Conservation (phyloP, 92 coral and sea anemone genomes). For the Epizoanthus ramosus region DNA sequence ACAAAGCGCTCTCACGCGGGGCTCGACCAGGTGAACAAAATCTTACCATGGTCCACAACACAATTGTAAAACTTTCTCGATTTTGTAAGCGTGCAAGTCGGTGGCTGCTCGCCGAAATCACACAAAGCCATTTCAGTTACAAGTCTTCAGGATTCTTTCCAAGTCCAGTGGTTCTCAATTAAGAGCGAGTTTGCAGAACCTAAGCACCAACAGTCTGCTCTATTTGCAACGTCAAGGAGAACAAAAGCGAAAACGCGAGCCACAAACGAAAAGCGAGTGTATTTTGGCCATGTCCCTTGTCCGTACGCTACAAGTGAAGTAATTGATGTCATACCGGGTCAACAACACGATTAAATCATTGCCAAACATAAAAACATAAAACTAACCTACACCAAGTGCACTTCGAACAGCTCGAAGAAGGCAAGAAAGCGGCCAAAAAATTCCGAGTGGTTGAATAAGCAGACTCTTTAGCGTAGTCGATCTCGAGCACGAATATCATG, state of each 20-base stretch:
- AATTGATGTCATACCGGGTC: conserved; percentile 96
- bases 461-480: conserved; percentile 86
- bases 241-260: conserved; percentile 91
- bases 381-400: conserved; percentile 96
- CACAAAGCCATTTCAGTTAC: conserved; percentile 77
- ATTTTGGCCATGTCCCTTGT: conserved; percentile 87
- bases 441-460: conserved; percentile 92
- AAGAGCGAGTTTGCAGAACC: conserved; percentile 60
- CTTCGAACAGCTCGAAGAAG: conserved; percentile 77
- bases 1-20: conserved; percentile 78
- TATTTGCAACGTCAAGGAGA: conserved; percentile 92
- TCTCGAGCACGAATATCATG: conserved; percentile 99
- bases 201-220: conserved; percentile 76
- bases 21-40: conserved; percentile 78
- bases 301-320: conserved; percentile 93
- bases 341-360: conserved; percentile 91
- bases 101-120: conserved; percentile 91
- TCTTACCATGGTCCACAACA: conserved; percentile 56
- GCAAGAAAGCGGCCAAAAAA: conserved; percentile 73
- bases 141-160: conserved; percentile 60
- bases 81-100: conserved; percentile 99
- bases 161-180: conserved; percentile 63
- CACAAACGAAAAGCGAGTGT: conserved; percentile 74
- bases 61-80: conserved; percentile 72
- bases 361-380: conserved; percentile 89